Base-by-base conservation (phyloP, 2,888 invertebrate genomes). In the Archips crataeganus region DNA sequence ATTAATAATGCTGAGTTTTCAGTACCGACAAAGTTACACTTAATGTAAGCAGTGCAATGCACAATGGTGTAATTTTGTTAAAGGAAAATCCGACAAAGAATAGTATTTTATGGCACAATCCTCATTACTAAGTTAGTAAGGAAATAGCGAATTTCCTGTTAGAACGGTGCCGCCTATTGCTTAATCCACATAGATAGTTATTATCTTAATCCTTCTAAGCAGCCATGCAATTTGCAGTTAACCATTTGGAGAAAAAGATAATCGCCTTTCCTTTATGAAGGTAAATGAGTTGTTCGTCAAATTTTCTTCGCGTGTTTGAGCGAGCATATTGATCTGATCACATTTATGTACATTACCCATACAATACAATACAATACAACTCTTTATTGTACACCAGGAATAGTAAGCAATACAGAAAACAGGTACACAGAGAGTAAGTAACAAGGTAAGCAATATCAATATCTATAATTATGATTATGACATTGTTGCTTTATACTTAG, bases 81-180 rank as follows among this genome's bases (percentile, higher is more conserved):
- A 8, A 59, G 70, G 45, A 49, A 60, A 65, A 65, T 47, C 45
- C 23, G 49, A 59, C 59, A 71, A 64, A 71, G 59, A 23, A n/a
- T 49, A 57, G 65, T 36, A 47, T 71, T 71, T 49, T 59, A 62
- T 71, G 23, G 67, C 54, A 6, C 13, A 67, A 51, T 62, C 42
- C 62, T 72, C 61, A 72, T 62, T 67, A 66, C 45, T 36, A 13
- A 63, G 36, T 32, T 32, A 34, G 11, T 49, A n/a, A 45, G 57
- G 54, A 64, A 65, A 71, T 65, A 70, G 15, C 3, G 39, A 51
- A 39, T 61, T 71, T 66, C 60, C 71, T 60, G 51, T n/a, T 66
- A 6, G 10, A 23, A 60, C 60, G 9, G 36, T 66, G 66, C 71
- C 60, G 60, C 49, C 36, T 65, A 68, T 62, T 42, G 23, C 34